Conservation (phyloP, 1,140 invertebrate species). For the Scylla paramamosain region DNA sequence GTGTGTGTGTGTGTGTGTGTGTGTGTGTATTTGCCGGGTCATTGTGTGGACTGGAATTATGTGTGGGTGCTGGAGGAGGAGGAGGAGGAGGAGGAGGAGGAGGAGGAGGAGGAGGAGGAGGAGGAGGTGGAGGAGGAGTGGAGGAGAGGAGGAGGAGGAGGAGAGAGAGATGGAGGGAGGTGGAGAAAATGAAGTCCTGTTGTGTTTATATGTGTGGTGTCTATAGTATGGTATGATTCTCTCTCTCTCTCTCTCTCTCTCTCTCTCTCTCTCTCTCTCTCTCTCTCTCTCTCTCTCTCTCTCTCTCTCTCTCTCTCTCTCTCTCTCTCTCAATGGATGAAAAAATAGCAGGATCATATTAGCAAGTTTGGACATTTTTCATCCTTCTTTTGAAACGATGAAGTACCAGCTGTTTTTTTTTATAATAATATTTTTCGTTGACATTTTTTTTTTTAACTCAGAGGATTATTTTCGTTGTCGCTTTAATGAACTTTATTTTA, state of each 20-base stretch:
- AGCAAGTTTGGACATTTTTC: slow-evolving; percentile 3
- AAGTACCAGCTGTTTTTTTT: background rate
- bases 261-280: slow-evolving; percentile 32
- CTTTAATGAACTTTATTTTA: background rate
- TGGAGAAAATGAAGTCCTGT: background rate
- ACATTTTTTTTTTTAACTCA: background rate
- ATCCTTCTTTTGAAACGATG: background rate
- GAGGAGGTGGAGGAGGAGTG: background rate
- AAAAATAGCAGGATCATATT: background rate
- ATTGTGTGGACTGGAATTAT: background rate
- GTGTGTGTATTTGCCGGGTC: too few relatives aligned
- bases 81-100: background rate
- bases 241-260: background rate
- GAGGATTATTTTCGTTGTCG: background rate
- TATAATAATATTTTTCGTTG: background rate
- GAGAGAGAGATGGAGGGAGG: background rate
- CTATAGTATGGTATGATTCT: background rate
- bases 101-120: too few relatives aligned
- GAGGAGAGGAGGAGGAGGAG: too few relatives aligned
- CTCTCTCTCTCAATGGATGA: slow-evolving; percentile 27
- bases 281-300: slow-evolving; percentile 41
- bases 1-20: too few relatives aligned
- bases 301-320: slow-evolving; percentile 42
- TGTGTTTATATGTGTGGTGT: background rate
- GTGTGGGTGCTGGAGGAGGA: background rate